Base-by-base conservation (phyloP, 2,113 vertebrate species). In the Rhadina sibilatrix region DNA sequence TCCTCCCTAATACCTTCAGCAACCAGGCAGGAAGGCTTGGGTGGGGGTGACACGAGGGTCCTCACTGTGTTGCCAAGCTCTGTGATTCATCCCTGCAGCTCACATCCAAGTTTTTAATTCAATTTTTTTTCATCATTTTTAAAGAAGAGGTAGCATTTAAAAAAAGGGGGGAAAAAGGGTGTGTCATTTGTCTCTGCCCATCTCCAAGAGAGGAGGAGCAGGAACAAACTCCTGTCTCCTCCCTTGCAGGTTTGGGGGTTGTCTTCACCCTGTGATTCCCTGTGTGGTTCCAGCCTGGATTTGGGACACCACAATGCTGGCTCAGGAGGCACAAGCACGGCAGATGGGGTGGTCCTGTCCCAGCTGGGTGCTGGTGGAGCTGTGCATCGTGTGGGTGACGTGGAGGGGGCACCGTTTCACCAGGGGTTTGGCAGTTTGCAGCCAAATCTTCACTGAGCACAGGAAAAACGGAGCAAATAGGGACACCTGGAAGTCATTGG, bases 251-350 rank as follows among this genome's bases (percentile, higher is more conserved):
- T 5, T 0, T 53, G 35, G 37, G n/a, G n/a, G n/a, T 12, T 28
- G 72, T 47, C 47, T 23, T n/a, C n/a, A n/a, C n/a, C n/a, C n/a
- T 0, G 1, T 12, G 37, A 25, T 33, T 50, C 5, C 22, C 49
- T 3, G 1, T 0, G 0, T 21, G 6, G 14, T 56, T 59, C 33
- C 33, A 64, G 12, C 9, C 33, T 46, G 66, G 20, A 31, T 85
- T 88, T 64, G 1, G 20, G 37, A 11, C 49, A 28, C 9, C 27
- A 5, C 10, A 2, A 2, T 0, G 0, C 15, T 46, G 40, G 35
- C 22, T 83, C 28, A 35, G 71, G 8, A n/a, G 53, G 18, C 12
- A 25, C 35, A 60, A 30, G 10, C 53, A n/a, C n/a, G 69, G 59
- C 52, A 82, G 61, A 11, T 4, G 13, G 40, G 38, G 19, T 24